Evolutionary conservation across 2,888 invertebrate genomes (phyloP).

Genomic region (Brachynemurus nebulosus): DNA sequence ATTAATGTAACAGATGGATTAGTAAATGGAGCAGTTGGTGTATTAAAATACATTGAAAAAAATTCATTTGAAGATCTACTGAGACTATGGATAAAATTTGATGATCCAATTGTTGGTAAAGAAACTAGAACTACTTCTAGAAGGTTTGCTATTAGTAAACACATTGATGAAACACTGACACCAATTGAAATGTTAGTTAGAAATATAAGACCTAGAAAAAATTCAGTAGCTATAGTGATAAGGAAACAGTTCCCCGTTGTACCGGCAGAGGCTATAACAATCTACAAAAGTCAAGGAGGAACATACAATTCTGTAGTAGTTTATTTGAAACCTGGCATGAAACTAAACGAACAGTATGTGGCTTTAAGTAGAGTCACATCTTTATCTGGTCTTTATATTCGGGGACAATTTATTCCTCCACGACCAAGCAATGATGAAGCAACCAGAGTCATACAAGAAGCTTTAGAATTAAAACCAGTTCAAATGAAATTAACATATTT

Average conservation of each 20-base stretch:
- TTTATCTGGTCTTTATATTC: not conserved
- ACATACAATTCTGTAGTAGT: constrained; percentile 10
- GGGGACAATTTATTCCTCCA: not conserved
- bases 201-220: too few species aligned
- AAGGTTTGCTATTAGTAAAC: too few species aligned
- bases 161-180: too few species aligned
- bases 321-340: not conserved
- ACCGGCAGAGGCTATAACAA: constrained; percentile 15
- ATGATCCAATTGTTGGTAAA: not conserved
- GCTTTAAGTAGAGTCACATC: not conserved
- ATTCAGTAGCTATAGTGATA: not conserved
- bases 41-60: constrained; percentile 7
- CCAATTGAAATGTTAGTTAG: not conserved
- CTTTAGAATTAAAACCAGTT: not conserved
- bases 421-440: not conserved
- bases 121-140: too few species aligned
- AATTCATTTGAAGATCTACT: too few species aligned
- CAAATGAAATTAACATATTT: not conserved
- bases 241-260: constrained; percentile 16
- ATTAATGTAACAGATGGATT: constrained; percentile 10
- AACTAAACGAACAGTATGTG: not conserved
- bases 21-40: constrained; percentile 20
- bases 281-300: constrained; percentile 17
- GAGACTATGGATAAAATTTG: too few species aligned
- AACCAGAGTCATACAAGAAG: not conserved